Evolutionary conservation across 2,797 vertebrate species (phyloP).

Genomic region (Mastacembelus armatus): DNA sequence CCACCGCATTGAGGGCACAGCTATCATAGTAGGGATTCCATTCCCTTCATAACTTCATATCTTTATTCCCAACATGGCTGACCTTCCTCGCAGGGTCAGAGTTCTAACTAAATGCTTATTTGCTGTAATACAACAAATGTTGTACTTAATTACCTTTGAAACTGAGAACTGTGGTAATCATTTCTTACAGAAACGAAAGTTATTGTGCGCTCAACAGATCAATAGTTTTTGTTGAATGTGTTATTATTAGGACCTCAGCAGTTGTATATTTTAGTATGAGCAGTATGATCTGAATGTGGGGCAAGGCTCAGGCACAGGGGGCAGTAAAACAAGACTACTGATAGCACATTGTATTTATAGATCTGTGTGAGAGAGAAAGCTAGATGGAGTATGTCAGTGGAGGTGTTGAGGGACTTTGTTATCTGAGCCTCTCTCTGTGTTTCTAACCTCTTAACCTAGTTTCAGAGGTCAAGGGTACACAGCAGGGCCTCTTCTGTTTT

Average conservation of each 20-base stretch:
- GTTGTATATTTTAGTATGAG: constrained; percentile 37
- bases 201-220: constrained; percentile 12
- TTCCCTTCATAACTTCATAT: constrained; percentile 53
- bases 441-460: constrained; percentile 83
- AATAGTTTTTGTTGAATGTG: constrained; percentile 17
- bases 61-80: constrained; percentile 31
- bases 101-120: constrained; percentile 34
- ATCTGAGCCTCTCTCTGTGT: constrained; percentile 69
- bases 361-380: constrained; percentile 48
- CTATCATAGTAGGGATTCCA: too few species aligned
- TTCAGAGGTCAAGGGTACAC: constrained; percentile 64
- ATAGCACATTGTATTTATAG: constrained; percentile 76
- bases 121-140: constrained; percentile 11
- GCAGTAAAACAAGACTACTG: constrained; percentile 62
- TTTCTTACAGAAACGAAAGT: background rate
- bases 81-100: constrained; percentile 58
- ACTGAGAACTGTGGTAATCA: background rate
- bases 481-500: constrained; percentile 37
- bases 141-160: background rate
- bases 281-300: constrained; percentile 69
- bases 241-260: constrained; percentile 25
- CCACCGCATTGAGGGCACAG: constrained; percentile 42
- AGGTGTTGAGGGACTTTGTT: constrained; percentile 67
- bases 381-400: constrained; percentile 34
- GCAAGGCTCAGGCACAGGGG: constrained; percentile 60